phyloP scores from a whole-genome alignment of 2,797 vertebrate species.

The Esox lucius region DNA sequence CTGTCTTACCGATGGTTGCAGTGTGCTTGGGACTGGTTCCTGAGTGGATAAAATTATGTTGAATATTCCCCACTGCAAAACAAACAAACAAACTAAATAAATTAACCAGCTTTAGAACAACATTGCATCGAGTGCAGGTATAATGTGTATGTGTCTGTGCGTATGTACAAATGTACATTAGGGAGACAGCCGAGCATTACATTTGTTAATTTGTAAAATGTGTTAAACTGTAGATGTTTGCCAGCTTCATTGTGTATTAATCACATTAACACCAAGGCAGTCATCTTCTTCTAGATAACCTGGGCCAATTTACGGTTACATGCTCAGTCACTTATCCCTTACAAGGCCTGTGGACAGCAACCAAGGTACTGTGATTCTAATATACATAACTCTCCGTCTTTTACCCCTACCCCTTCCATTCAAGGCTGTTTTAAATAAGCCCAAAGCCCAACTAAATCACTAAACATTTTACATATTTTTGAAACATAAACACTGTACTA shows the following conservation, averaged over 20 bases:
- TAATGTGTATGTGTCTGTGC: neutral
- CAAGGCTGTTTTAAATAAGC: neutral
- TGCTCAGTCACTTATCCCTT: neutral
- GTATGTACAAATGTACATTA: neutral
- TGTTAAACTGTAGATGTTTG: slow-evolving; percentile 41
- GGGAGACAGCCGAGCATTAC: neutral
- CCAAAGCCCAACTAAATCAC: neutral
- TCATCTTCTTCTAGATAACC: neutral
- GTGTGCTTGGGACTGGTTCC: slow-evolving; percentile 87
- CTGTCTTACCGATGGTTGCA: slow-evolving; percentile 77
- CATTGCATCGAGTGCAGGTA: neutral
- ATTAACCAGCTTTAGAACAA: slow-evolving; percentile 42
- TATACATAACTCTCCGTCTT: neutral
- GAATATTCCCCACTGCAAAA: slow-evolving; percentile 86
- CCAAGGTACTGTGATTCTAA: neutral
- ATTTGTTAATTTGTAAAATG: slow-evolving; percentile 26
- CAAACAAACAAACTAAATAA: slow-evolving; percentile 51
- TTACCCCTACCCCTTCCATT: neutral
- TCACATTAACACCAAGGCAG: slow-evolving; percentile 19
- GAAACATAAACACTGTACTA: neutral
- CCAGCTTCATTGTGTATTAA: slow-evolving; percentile 27
- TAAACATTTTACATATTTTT: neutral
- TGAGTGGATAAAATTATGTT: slow-evolving; percentile 88
- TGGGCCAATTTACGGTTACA: neutral
- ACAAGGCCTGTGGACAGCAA: neutral